Evolutionary conservation across 1,140 invertebrate species (phyloP).

Genomic region (Chelonus insularis): DNA sequence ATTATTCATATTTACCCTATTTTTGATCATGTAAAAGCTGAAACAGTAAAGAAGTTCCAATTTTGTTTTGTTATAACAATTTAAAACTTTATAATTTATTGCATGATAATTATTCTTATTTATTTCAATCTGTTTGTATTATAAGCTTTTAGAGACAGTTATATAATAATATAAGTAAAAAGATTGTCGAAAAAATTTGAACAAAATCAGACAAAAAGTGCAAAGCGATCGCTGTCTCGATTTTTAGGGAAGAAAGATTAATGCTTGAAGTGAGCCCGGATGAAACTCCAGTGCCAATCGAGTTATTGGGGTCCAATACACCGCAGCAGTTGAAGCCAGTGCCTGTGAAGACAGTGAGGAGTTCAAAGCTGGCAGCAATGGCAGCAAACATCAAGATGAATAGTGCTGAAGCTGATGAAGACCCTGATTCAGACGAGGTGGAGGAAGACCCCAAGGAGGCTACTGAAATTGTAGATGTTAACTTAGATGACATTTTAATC

Average conservation of each 20-base stretch:
- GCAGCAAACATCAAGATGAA: conserved; percentile 51
- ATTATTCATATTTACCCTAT: too few species aligned
- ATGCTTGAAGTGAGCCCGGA: conserved; percentile 42
- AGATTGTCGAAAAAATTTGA: not conserved
- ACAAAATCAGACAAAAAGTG: conserved; percentile 15
- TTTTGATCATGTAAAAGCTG: too few species aligned
- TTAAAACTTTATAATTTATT: too few species aligned
- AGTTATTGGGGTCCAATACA: conserved; percentile 2
- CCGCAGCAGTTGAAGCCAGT: conserved; percentile 26
- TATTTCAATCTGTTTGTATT: too few species aligned
- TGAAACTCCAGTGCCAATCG: conserved; percentile 26
- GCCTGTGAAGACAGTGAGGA: conserved; percentile 47
- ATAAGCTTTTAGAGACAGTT: too few species aligned
- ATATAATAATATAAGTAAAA: not conserved
- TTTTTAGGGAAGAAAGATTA: conserved; percentile 51
- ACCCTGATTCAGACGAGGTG: conserved; percentile 20
- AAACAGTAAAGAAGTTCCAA: too few species aligned
- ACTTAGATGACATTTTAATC: conserved; percentile 45
- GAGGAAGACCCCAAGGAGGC: conserved; percentile 25
- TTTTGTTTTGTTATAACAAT: too few species aligned
- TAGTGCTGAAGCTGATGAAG: conserved; percentile 31
- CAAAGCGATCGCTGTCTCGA: conserved; percentile 25
- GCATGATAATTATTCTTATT: too few species aligned
- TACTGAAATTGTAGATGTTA: not conserved
- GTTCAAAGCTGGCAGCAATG: conserved; percentile 55